Evolutionary conservation across 2,797 vertebrate species (phyloP).

Genomic region (Mycteria americana): DNA sequence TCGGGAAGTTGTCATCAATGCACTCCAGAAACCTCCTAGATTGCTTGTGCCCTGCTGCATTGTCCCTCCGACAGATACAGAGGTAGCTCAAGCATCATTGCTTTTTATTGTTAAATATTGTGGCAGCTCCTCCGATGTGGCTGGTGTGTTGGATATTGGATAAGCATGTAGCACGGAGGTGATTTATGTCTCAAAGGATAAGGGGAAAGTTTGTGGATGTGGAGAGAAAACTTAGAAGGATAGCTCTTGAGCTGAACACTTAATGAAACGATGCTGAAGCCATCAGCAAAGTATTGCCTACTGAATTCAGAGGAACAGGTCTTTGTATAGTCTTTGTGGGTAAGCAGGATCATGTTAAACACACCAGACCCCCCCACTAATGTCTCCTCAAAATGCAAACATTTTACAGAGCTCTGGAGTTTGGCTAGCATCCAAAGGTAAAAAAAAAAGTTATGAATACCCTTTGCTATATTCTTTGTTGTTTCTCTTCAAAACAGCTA

Average conservation of each 20-base stretch:
- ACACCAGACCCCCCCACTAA: background rate
- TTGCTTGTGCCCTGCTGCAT: background rate
- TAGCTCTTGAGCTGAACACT: background rate
- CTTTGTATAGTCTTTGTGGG: background rate
- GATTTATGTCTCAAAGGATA: background rate
- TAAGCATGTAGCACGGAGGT: background rate
- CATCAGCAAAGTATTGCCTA: background rate
- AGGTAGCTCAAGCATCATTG: background rate
- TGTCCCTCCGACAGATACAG: background rate
- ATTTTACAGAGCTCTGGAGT: background rate
- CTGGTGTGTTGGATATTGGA: background rate
- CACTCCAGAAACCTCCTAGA: background rate
- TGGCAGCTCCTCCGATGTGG: background rate
- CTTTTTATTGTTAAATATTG: background rate
- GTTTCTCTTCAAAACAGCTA: background rate
- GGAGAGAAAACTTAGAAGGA: background rate
- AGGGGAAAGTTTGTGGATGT: background rate
- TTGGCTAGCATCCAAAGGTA: background rate
- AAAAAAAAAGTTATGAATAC: background rate
- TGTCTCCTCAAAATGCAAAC: background rate
- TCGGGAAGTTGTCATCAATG: background rate
- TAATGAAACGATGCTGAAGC: background rate
- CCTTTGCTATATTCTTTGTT: background rate
- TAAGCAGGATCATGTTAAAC: background rate
- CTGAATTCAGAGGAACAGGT: background rate